A percentile compares a stretch with the other conserved stretches of the same genome.
Conservation (phyloP, 2,113 vertebrate genomes). For the Emydura subglobosa region DNA sequence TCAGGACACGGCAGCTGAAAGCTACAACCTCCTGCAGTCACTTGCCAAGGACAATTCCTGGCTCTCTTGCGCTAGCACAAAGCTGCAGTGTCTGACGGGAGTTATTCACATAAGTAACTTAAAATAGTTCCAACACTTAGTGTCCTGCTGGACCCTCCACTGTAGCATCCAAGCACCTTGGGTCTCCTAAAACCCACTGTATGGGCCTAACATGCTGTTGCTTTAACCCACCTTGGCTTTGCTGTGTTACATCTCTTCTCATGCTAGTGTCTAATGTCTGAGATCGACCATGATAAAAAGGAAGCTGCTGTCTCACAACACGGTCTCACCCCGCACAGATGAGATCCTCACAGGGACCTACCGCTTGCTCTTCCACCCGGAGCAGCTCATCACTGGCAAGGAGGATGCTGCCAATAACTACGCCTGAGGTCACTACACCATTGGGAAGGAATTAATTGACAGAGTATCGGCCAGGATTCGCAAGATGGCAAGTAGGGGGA, state of each 20-base stretch:
- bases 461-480: conserved; percentile 73
- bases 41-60: not conserved
- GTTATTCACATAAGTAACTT: not conserved
- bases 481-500: conserved; percentile 62
- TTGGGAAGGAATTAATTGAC: conserved; percentile 79
- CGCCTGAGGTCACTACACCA: conserved; percentile 77
- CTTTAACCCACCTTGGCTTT: not conserved
- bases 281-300: too few relatives aligned
- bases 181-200: not conserved
- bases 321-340: conserved; percentile 65
- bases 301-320: not conserved
- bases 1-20: not conserved
- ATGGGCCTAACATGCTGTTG: not conserved
- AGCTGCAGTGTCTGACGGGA: not conserved
- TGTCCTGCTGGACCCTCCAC: not conserved
- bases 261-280: not conserved
- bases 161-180: not conserved
- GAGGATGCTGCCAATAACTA: conserved; percentile 82
- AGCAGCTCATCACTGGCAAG: conserved; percentile 80
- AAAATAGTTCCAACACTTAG: not conserved
- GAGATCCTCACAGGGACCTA: conserved; percentile 85
- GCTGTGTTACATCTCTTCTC: not conserved
- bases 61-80: not conserved
- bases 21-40: not conserved
- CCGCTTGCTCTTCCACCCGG: conserved; percentile 84